Conservation (phyloP, 2,888 invertebrate genomes). For the Apodemia mormo region DNA sequence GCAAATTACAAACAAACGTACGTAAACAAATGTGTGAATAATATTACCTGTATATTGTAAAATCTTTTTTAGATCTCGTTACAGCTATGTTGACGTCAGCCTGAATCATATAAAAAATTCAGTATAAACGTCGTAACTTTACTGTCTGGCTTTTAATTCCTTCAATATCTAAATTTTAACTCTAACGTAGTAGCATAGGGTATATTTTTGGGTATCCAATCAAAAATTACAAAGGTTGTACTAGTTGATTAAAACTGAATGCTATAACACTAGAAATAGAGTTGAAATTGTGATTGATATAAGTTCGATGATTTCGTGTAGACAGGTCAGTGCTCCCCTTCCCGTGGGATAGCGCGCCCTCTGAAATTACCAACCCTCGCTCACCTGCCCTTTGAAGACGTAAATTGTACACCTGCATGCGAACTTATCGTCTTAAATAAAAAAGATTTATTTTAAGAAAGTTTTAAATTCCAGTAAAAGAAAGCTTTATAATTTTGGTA, state of each 20-base stretch:
- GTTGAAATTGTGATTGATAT: conserved; percentile 19
- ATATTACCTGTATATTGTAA: too few species aligned
- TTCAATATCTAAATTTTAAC: not conserved
- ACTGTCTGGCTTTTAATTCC: not conserved
- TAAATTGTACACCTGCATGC: conserved; percentile 49
- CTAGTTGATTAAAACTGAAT: conserved; percentile 24
- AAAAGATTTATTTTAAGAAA: not conserved
- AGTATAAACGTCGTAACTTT: conserved; percentile 2
- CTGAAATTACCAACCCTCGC: conserved; percentile 58
- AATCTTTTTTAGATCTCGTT: too few species aligned
- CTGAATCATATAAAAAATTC: not conserved
- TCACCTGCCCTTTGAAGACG: conserved; percentile 73
- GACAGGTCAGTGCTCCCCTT: conserved; percentile 39
- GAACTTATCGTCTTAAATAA: not conserved
- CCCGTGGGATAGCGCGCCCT: conserved; percentile 46
- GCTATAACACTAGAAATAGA: conserved; percentile 22
- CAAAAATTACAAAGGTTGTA: conserved; percentile 1
- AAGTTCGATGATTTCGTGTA: conserved; percentile 18
- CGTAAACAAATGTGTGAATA: too few species aligned
- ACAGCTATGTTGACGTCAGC: not conserved
- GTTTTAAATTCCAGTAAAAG: too few species aligned
- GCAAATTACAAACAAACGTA: too few species aligned
- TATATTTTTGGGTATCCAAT: not conserved
- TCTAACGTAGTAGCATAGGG: not conserved
- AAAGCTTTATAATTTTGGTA: too few species aligned